Evolutionary conservation across 2,797 vertebrate species (phyloP), one percentile per base, ranked within the genome.

Genomic region (Lindbergichthys nudifrons): DNA sequence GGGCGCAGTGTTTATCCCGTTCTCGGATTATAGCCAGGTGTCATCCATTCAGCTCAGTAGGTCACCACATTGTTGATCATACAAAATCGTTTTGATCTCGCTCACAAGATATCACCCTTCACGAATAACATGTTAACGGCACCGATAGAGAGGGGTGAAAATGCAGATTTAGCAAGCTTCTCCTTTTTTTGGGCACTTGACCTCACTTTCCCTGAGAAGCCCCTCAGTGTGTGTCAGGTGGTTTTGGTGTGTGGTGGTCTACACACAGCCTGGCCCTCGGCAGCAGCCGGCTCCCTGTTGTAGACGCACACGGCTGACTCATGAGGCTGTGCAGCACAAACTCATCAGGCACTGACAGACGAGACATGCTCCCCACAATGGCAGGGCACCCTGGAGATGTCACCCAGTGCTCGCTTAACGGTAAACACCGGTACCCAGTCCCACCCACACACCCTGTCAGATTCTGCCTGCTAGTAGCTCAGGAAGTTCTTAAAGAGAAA

Each of bases 341-440:
- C 84, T 80, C 83, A 83, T 82, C 86, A 80, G 77, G 70, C 70
- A 13, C 65, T 89, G 87, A 91, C 89, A 78, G 89, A 88, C 86
- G 88, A 90, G 81, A 84, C 84, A 36, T n/a, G 77, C 73, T 82
- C 75, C 79, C 79, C 48, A 70, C 86, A 69, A 65, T 80, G 81
- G 81, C 90, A 85, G 81, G 66, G 53, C 77, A 79, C 80, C 83
- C 83, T 39, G 62, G 80, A 88, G 87, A 87, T 89, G 89, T 87
- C 87, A 87, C 83, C 87, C 75, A 71, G 81, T 8, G 53, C 79
- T 80, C 57, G 74, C 78, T 75, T 73, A 84, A 84, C 65, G 64
- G 84, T 90, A 89, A 92, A 92, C 92, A 89, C 77, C 80, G 88
- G 82, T 76, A 77, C 73, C 75, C 57, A 15, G 65, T 67, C 61